Base-by-base conservation (phyloP, 2,888 invertebrate genomes). In the Caenorhabditis sinica region DNA sequence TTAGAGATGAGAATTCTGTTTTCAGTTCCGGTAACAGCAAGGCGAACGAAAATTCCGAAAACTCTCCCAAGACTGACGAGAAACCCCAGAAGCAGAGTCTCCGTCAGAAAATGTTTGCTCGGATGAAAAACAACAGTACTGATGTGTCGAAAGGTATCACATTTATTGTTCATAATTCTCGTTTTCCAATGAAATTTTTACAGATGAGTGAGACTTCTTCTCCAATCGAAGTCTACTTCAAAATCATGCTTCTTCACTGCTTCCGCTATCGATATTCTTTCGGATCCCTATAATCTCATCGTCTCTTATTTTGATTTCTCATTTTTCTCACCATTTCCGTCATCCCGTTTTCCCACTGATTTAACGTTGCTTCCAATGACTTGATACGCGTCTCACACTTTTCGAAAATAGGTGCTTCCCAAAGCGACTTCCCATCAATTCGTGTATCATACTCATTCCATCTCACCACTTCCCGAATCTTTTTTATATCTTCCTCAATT, bases 401-500 rank as follows among this genome's bases (percentile, higher is more conserved):
- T 28, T 63, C 60, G 40, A 85, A 86, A 33, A 86, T 61, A 15
- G 66, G 60, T 20, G 85, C 75, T 15, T 82, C 69, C 86, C 86
- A 86, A 13, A 86, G 20, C 6, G 84, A 77, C 30, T 20, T 43
- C 25, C 63, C 40, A 17, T 40, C 20, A 3, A 77, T 73, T 74
- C 60, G 72, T 66, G 86, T 86, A 66, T 81, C 63, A 61, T 74
- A 66, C 20, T 80, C 83, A 56, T 83, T 83, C 86, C 86, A 88
- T 58, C 49, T 66, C 11, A 87, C 61, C 2, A 43, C 61, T 25
- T 80, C 56, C 60, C 60, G 49, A 30, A 53, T 80, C 60, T 40
- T 75, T 74, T 89, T 89, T n/a, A 89, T 76, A 77, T 89, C 88
- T n/a, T 83, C 77, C 0, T 63, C 60, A 9, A 82, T 83, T 6